These are phyloP conservation scores for Pangasius mekongensis DNA, from an alignment of 2,797 vertebrate species.

Conservation along the genomic window DNA sequence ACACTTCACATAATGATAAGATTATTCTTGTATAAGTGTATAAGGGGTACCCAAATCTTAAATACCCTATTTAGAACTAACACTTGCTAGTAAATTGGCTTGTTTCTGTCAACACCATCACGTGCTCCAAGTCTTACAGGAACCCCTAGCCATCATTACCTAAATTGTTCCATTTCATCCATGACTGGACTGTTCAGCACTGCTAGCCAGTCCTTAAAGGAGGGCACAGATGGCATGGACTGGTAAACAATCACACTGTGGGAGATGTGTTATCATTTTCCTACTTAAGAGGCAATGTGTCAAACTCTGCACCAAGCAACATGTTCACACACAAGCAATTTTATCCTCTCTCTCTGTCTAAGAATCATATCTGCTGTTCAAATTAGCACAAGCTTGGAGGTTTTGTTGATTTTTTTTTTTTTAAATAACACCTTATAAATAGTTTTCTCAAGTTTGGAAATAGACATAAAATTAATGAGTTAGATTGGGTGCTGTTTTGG, in stretches of 20 bases:
- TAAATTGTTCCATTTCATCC: not conserved
- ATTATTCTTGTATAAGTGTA: conserved; percentile 14
- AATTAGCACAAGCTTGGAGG: not conserved
- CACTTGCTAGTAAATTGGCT: conserved; percentile 18
- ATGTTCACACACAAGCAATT: conserved; percentile 12
- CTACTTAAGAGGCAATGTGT: conserved; percentile 32
- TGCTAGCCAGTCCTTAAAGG: conserved; percentile 17
- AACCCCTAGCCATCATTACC: not conserved
- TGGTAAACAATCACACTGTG: conserved; percentile 42
- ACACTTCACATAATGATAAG: conserved; percentile 60
- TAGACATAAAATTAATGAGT: conserved; percentile 5
- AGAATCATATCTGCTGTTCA: not conserved
- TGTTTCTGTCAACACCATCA: conserved; percentile 12
- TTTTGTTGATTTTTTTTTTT: not conserved
- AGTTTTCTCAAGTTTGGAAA: not conserved
- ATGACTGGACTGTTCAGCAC: not conserved
- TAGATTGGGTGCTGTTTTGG: conserved; percentile 13
- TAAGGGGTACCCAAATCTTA: not conserved
- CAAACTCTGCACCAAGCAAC: conserved; percentile 8
- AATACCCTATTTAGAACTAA: conserved; percentile 6
- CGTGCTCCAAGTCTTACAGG: not conserved
- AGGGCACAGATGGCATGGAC: conserved; percentile 49
- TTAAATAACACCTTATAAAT: not conserved
- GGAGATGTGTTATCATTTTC: conserved; percentile 45
- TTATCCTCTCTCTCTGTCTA: not conserved